A percentile compares a stretch with the other conserved stretches of the same genome.
Conservation (phyloP, 2,797 vertebrate species). For the Sebastes elongatus region DNA sequence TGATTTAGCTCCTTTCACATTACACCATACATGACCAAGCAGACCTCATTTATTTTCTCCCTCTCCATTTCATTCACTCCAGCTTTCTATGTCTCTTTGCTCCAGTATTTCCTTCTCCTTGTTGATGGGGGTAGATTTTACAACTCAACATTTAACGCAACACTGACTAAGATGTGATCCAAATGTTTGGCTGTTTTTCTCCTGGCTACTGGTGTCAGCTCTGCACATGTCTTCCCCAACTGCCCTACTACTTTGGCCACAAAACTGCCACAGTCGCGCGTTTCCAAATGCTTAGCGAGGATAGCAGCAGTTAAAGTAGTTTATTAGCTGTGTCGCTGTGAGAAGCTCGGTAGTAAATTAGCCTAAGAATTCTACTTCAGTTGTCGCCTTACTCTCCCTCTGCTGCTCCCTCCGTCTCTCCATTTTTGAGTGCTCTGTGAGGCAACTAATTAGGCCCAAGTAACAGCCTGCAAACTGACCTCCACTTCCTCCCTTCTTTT, state of each 20-base stretch:
- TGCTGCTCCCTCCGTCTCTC: background rate
- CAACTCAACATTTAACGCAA: slow-evolving; percentile 46
- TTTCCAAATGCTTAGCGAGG: slow-evolving; percentile 29
- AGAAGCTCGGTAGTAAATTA: slow-evolving; percentile 37
- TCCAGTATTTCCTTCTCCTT: background rate
- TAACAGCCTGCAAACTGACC: slow-evolving; percentile 52
- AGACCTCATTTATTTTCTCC: slow-evolving; percentile 62
- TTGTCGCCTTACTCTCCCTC: background rate
- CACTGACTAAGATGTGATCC: slow-evolving; percentile 29
- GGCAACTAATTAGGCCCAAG: slow-evolving; percentile 45
- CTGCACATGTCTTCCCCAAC: slow-evolving; percentile 7
- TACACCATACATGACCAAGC: slow-evolving; percentile 73
- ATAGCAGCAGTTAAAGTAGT: slow-evolving; percentile 31
- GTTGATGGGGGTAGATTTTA: slow-evolving; percentile 17
- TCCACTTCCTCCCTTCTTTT: slow-evolving; percentile 6
- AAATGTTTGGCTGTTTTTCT: slow-evolving; percentile 43
- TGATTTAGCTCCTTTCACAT: slow-evolving; percentile 74
- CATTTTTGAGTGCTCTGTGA: slow-evolving; percentile 28
- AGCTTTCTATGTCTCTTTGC: background rate
- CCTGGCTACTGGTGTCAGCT: slow-evolving; percentile 19
- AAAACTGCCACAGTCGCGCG: slow-evolving; percentile 37
- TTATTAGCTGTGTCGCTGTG: slow-evolving; percentile 45
- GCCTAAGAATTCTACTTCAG: background rate
- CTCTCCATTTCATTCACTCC: background rate
- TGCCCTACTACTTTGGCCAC: background rate